phyloP scores from a whole-genome alignment of 2,113 vertebrate genomes.

The Microcebus tavaratra region DNA sequence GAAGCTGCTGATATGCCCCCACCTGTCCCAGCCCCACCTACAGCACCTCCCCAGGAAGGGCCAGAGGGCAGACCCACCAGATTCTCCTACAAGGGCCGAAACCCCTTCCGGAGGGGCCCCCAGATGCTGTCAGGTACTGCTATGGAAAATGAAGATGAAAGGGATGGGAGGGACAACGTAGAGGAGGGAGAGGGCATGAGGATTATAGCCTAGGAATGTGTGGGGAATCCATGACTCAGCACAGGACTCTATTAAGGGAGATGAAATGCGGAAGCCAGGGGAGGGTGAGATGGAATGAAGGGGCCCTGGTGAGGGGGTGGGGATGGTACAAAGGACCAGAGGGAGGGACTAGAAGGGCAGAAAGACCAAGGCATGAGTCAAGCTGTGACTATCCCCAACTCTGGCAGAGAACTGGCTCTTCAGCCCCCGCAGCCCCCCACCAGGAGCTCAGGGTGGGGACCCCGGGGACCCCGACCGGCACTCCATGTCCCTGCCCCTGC shows the following conservation, averaged over 20 bases:
- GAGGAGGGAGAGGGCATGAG: background rate
- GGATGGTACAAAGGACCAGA: background rate
- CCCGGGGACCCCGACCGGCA: slow-evolving; percentile 77
- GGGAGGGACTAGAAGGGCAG: slow-evolving; percentile 50
- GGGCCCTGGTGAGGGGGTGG: background rate
- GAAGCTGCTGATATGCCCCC: slow-evolving; percentile 53
- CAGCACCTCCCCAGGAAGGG: slow-evolving; percentile 70
- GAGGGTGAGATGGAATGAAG: background rate
- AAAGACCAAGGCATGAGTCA: slow-evolving; percentile 67
- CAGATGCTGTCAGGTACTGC: slow-evolving; percentile 75
- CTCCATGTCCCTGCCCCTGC: slow-evolving; percentile 83
- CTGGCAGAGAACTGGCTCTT: slow-evolving; percentile 82
- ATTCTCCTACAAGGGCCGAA: slow-evolving; percentile 73
- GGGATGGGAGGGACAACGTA: background rate
- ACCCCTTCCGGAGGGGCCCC: slow-evolving; percentile 72
- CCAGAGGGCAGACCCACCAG: slow-evolving; percentile 68
- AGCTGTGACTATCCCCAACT: slow-evolving; percentile 68
- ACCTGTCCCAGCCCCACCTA: slow-evolving; percentile 58
- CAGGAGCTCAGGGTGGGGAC: slow-evolving; percentile 72
- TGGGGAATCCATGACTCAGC: background rate
- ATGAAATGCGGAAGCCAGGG: background rate
- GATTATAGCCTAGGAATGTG: background rate
- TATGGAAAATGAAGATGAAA: slow-evolving; percentile 21
- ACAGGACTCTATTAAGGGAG: background rate
- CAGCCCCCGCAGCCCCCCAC: slow-evolving; percentile 72